Base-by-base conservation (phyloP, 2,113 vertebrate species). In the Hippopotamus amphibius region DNA sequence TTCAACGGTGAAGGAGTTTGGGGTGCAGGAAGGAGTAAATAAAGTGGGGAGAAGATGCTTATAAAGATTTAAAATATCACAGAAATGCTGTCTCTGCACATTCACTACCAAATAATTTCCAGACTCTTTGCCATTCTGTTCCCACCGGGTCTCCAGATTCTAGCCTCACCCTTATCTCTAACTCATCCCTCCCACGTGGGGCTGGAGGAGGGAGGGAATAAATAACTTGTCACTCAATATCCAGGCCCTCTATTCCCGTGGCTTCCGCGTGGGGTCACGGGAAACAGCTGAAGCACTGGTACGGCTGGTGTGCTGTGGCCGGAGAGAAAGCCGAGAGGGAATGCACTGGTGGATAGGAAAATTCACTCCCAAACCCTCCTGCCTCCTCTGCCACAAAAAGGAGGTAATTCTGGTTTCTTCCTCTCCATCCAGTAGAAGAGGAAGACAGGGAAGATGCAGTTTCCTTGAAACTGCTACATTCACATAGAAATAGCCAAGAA, bases 401-500 rank as follows among this genome's bases (percentile, higher is more conserved):
- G 37, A 95, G 17, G 77, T 19, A 28, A 94, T 55, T 59, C 77
- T 59, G 30, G 41, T 41, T 88, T 89, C 46, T 50, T 81, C 71
- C 8, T 59, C 33, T 83, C 9, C 13, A 17, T 72, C 48, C 65
- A 63, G 37, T 19, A 66, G 33, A 85, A 50, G 12, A 95, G 48
- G 46, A 72, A 85, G 95, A 43, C 21, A 69, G 21, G 43, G 17
- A 30, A 81, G 48, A 88, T 3, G 9, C 9, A 74, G 91, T 57
- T 97, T 93, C 95, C 83, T 76, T 79, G 95, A 83, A 98, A 88
- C 28, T 41, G 50, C 4, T n/a, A 77, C 24, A 76, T 46, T 87
- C 94, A 59, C 84, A 63, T 3, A 92, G 79, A 93, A 88, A 95
- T 65, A 94, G 93, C 88, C 86, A 86, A 80, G 86, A 96, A 55